phyloP scores from a whole-genome alignment of 2,113 vertebrate genomes.

The Rhinolophus ferrumequinum region DNA sequence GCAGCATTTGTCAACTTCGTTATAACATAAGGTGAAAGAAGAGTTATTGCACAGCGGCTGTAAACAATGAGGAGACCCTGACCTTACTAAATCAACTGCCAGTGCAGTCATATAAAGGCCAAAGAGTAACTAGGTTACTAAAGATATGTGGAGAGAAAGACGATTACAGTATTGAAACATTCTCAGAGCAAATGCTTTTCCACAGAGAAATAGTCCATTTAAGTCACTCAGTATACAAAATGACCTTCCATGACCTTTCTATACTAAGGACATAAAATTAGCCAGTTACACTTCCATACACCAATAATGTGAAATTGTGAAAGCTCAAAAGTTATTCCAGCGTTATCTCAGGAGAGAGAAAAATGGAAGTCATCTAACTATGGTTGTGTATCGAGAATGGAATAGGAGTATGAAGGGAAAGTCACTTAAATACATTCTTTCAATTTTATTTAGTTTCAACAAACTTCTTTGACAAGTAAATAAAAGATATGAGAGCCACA shows the following conservation, averaged over 20 bases:
- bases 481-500: neutral
- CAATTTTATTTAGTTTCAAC: slow-evolving; percentile 24
- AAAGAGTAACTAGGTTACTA: slow-evolving; percentile 59
- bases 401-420: neutral
- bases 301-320: slow-evolving; percentile 38
- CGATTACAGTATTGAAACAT: slow-evolving; percentile 28
- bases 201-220: slow-evolving; percentile 14
- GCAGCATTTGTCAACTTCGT: slow-evolving; percentile 66
- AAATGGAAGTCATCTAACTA: neutral
- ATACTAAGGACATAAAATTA: slow-evolving; percentile 60
- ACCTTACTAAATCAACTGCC: slow-evolving; percentile 72
- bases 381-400: neutral
- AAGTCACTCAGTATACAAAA: neutral
- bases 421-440: slow-evolving; percentile 2
- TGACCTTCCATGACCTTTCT: slow-evolving; percentile 49
- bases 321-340: neutral
- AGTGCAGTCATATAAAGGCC: neutral
- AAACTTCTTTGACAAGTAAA: slow-evolving; percentile 6
- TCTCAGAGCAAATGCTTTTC: slow-evolving; percentile 56
- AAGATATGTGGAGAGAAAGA: slow-evolving; percentile 13
- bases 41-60: slow-evolving; percentile 57
- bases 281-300: slow-evolving; percentile 46
- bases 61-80: slow-evolving; percentile 52
- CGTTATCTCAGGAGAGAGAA: neutral
- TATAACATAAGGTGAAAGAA: slow-evolving; percentile 64